A percentile compares a stretch with the other conserved stretches of the same genome.
These are phyloP conservation scores for Cinara cedri DNA, from an alignment of 2,888 invertebrate genomes.

Conservation along the genomic window DNA sequence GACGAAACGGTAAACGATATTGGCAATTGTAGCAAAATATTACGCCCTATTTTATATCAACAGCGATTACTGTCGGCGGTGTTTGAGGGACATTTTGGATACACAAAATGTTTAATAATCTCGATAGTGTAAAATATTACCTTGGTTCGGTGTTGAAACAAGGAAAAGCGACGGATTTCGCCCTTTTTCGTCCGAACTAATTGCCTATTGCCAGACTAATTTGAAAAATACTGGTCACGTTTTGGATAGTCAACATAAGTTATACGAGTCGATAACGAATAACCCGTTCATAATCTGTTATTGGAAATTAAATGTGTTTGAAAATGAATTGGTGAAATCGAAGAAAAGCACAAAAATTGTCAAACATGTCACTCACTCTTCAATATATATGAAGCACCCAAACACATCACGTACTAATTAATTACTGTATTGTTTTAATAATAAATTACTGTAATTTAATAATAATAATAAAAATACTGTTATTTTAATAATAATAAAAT, in stretches of 20 bases:
- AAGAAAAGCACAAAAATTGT: background rate
- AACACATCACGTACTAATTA: too few relatives aligned
- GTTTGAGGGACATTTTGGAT: conserved; percentile 6
- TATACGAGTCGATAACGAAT: background rate
- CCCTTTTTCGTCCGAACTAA: background rate
- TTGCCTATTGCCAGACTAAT: background rate
- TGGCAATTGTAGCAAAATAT: conserved; percentile 11
- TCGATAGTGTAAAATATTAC: background rate
- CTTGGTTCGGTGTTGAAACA: background rate
- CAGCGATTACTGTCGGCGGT: background rate
- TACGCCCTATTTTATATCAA: background rate
- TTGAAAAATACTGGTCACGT: background rate
- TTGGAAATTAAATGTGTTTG: background rate
- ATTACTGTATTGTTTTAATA: too few relatives aligned
- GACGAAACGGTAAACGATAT: background rate
- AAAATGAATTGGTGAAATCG: background rate
- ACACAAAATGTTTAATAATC: background rate
- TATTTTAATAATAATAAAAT: too few relatives aligned
- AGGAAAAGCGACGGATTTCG: background rate
- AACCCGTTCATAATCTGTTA: background rate
- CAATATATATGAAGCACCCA: too few relatives aligned
- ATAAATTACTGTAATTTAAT: too few relatives aligned
- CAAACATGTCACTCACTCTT: too few relatives aligned
- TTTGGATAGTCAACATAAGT: background rate
- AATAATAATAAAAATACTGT: too few relatives aligned